phyloP scores from a whole-genome alignment of 2,113 vertebrate genomes.

The Hydropotes inermis region DNA sequence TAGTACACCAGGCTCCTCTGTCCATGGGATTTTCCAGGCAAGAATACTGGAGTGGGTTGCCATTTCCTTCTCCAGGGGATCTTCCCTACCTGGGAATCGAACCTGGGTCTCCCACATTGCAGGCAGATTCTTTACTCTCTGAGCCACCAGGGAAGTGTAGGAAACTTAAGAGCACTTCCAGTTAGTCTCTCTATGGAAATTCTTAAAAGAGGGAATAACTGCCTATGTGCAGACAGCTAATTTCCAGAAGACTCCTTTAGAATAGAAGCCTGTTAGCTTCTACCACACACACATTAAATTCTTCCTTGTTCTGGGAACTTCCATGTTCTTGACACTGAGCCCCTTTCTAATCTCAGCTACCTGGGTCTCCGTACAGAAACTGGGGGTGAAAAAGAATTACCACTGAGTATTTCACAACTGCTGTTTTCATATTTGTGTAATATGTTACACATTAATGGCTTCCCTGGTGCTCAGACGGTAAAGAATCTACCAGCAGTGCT shows the following conservation, averaged over 20 bases:
- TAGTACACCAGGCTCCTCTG: not conserved
- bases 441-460: conserved; percentile 1
- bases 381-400: not conserved
- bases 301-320: not conserved
- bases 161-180: not conserved
- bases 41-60: not conserved
- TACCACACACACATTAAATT: not conserved
- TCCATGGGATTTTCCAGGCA: not conserved
- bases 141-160: not conserved
- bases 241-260: not conserved
- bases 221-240: not conserved
- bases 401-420: not conserved
- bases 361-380: not conserved
- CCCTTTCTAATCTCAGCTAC: not conserved
- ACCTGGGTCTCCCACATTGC: not conserved
- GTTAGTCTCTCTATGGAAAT: not conserved
- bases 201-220: not conserved
- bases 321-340: not conserved
- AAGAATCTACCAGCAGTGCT: not conserved
- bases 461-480: not conserved
- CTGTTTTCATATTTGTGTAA: not conserved
- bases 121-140: not conserved
- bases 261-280: not conserved
- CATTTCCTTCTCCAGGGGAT: not conserved
- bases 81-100: not conserved